Conservation (phyloP, 2,888 invertebrate genomes). For the Pristionchus mayeri region DNA sequence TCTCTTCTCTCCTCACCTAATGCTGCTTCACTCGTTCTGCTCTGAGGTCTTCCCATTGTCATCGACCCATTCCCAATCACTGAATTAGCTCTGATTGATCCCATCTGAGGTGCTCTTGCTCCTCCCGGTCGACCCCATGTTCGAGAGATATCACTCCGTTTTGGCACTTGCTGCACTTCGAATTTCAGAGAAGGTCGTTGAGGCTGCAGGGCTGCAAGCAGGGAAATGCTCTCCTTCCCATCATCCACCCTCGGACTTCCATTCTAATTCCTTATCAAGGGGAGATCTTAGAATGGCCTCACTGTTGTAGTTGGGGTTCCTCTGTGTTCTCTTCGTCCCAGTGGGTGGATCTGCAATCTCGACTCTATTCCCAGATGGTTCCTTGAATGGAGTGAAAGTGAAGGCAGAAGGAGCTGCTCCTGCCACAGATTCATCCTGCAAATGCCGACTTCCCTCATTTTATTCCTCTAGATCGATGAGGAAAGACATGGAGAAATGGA, state of each 20-base stretch:
- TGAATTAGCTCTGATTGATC: background rate
- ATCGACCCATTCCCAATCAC: conserved; percentile 26
- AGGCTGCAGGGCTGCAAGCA: conserved; percentile 33
- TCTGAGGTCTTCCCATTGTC: conserved; percentile 48
- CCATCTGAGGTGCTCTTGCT: conserved; percentile 30
- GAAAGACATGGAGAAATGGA: background rate
- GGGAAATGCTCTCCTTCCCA: too few relatives aligned
- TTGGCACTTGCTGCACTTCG: conserved; percentile 28
- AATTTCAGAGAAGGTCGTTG: conserved; percentile 42
- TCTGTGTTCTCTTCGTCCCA: conserved; percentile 34
- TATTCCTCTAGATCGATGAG: background rate
- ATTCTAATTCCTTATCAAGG: too few relatives aligned
- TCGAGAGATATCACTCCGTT: conserved; percentile 29
- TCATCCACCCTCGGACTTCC: too few relatives aligned
- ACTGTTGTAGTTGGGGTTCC: conserved; percentile 46
- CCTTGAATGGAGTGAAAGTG: conserved; percentile 48
- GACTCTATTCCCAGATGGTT: conserved; percentile 46
- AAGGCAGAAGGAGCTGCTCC: conserved; percentile 31
- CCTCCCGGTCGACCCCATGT: conserved; percentile 47
- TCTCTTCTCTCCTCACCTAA: conserved; percentile 25
- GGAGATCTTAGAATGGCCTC: background rate
- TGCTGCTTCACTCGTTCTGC: conserved; percentile 43
- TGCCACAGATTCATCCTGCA: background rate
- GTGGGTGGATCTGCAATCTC: conserved; percentile 47
- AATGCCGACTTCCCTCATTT: too few relatives aligned